Percentiles rank a stretch among this genome's conserved stretches.
Conservation (phyloP, 2,113 vertebrate genomes). For the Microcebus lehilahytsara region DNA sequence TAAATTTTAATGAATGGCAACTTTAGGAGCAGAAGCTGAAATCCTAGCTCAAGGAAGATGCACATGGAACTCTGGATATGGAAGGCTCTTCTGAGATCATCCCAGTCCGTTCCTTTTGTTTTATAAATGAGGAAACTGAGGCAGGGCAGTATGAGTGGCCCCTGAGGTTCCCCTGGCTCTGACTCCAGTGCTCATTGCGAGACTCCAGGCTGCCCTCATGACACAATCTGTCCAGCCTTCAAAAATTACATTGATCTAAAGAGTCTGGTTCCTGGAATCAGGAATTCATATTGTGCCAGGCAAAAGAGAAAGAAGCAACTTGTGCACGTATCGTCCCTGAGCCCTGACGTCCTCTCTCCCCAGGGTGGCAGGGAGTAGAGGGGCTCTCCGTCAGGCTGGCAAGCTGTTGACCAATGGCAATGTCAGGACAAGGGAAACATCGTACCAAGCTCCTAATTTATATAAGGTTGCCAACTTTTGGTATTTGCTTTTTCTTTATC, state of each 20-base stretch:
- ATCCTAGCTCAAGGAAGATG: background rate
- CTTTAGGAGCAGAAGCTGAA: background rate
- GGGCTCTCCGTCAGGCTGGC: background rate
- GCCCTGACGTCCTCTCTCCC: background rate
- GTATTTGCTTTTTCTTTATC: background rate
- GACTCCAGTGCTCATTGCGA: background rate
- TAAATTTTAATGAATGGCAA: constrained; percentile 63
- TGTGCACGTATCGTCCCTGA: background rate
- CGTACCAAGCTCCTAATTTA: background rate
- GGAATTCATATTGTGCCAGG: background rate
- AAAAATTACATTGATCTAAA: background rate
- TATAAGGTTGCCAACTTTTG: background rate
- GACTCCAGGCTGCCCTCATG: background rate
- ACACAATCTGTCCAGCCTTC: background rate
- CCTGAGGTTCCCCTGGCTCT: background rate
- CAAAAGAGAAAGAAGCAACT: background rate
- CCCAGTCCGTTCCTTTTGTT: background rate
- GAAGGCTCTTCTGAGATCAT: background rate
- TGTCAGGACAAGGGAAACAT: no score
- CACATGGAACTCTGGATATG: background rate
- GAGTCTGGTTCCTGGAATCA: background rate
- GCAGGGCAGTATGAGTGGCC: background rate
- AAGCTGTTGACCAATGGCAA: background rate
- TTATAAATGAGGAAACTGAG: background rate
- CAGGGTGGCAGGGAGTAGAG: background rate